phyloP scores from a whole-genome alignment of 2,797 vertebrate species.

The Phoebastria nigripes region DNA sequence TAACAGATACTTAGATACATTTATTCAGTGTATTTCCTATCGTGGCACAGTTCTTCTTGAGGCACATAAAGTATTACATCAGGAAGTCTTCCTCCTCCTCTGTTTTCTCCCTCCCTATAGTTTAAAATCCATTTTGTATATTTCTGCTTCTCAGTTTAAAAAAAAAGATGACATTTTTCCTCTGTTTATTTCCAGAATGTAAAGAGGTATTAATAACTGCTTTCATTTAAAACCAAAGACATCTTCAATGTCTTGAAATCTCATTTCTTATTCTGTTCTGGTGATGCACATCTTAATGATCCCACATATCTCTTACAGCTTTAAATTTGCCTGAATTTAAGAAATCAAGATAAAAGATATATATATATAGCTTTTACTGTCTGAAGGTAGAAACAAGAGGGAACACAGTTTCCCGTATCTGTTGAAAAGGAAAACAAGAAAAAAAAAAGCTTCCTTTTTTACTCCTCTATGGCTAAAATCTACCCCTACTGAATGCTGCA shows the following conservation, averaged over 20 bases:
- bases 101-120: fast-evolving
- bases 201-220: neutral
- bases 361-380: neutral
- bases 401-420: neutral
- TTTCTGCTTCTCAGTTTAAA: neutral
- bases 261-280: neutral
- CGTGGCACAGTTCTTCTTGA: neutral
- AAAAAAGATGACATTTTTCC: neutral
- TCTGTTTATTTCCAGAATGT: neutral
- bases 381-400: neutral
- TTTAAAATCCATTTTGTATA: neutral
- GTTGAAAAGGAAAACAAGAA: neutral
- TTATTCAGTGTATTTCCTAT: neutral
- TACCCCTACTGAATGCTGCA: neutral
- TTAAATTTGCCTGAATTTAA: neutral
- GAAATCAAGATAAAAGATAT: neutral
- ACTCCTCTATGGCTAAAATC: neutral
- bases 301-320: neutral
- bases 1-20: neutral
- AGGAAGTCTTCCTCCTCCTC: neutral
- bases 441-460: neutral
- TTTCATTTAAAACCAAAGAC: neutral
- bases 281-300: neutral
- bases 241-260: neutral
- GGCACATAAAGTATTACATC: neutral